phyloP scores from a whole-genome alignment of 2,797 vertebrate species.

The Semotilus atromaculatus region DNA sequence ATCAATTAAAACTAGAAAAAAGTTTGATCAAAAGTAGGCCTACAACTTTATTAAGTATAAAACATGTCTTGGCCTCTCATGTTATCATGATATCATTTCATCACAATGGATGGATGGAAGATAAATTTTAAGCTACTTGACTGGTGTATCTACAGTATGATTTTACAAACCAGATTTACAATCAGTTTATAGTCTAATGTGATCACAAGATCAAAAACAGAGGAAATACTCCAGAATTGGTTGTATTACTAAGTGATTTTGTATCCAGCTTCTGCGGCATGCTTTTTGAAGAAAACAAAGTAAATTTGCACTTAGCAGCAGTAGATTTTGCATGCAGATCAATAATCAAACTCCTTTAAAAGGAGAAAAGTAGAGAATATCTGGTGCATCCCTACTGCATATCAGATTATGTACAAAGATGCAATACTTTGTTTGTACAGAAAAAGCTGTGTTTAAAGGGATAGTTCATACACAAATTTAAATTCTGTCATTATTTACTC shows the following conservation, averaged over 20 bases:
- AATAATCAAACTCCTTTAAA: slow-evolving; percentile 8
- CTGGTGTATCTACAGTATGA: neutral
- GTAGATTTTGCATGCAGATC: neutral
- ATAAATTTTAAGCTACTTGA: neutral
- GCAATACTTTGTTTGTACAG: neutral
- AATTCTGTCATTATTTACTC: neutral
- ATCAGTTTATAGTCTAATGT: neutral
- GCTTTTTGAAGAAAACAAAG: neutral
- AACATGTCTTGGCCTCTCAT: neutral
- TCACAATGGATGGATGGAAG: no score
- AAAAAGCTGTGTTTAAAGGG: neutral
- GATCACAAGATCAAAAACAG: neutral
- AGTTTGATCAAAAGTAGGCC: neutral
- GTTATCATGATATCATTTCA: neutral
- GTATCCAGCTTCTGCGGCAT: neutral
- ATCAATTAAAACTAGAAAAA: neutral
- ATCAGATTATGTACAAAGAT: neutral
- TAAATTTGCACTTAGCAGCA: neutral
- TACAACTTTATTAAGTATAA: neutral
- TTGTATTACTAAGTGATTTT: neutral
- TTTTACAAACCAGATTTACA: neutral
- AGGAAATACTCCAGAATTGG: neutral
- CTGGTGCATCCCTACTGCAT: neutral
- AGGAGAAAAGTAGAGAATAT: neutral
- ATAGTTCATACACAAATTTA: neutral